These are phyloP conservation scores for Denticeps clupeoides DNA, from an alignment of 2,797 vertebrate genomes.

Conservation along the genomic window DNA sequence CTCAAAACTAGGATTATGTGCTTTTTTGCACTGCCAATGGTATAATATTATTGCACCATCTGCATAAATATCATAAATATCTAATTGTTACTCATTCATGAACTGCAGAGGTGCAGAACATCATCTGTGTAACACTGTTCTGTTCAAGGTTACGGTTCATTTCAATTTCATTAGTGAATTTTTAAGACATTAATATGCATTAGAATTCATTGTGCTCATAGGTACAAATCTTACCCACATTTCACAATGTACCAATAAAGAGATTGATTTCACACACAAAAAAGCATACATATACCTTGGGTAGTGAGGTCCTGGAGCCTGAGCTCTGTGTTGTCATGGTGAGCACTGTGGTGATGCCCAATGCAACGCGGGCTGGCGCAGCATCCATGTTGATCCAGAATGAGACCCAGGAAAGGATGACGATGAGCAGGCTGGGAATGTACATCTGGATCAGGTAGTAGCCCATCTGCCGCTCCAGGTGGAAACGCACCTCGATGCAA, in stretches of 20 bases:
- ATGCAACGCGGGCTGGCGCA: constrained; percentile 83
- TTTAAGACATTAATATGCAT: too few species aligned
- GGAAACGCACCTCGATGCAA: constrained; percentile 91
- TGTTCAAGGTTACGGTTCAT: too few species aligned
- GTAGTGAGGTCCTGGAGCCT: constrained; percentile 85
- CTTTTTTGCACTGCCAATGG: too few species aligned
- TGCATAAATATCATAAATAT: too few species aligned
- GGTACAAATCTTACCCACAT: too few species aligned
- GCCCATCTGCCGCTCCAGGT: constrained; percentile 94
- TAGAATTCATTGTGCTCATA: too few species aligned
- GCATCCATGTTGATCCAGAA: constrained; percentile 99
- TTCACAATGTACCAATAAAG: constrained; percentile 12
- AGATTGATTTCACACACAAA: too few species aligned
- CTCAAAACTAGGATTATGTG: too few species aligned
- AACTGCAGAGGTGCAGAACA: too few species aligned
- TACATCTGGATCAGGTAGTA: constrained; percentile 99
- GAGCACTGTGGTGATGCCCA: constrained; percentile 92
- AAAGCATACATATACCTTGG: constrained; percentile 87
- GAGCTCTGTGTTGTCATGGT: constrained; percentile 98
- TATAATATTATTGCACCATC: too few species aligned
- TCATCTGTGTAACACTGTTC: too few species aligned
- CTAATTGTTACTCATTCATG: constrained; percentile 12
- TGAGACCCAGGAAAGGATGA: constrained; percentile 93
- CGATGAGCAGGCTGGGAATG: constrained; percentile 89
- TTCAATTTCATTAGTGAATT: too few species aligned